Percentiles rank a stretch among this genome's conserved stretches.
Conservation (phyloP, 2,113 vertebrate genomes). For the Mystacornis crossleyi region DNA sequence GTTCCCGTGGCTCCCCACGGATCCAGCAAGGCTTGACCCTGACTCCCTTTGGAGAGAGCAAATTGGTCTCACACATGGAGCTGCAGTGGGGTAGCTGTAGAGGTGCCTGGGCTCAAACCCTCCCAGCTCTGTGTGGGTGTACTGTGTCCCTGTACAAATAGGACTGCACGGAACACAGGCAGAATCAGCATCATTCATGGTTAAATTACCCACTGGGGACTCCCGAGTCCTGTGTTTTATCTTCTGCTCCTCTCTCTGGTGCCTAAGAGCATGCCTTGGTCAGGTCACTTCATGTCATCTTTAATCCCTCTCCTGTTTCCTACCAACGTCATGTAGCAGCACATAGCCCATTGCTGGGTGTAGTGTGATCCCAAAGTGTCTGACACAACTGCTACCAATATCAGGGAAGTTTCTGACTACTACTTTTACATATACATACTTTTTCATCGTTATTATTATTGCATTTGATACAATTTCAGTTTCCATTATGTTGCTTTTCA, state of each 20-base stretch:
- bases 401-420: background rate
- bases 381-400: background rate
- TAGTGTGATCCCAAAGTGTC: background rate
- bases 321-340: background rate
- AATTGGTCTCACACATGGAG: accelerated
- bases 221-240: background rate
- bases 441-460: background rate
- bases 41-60: background rate
- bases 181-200: background rate
- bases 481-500: conserved; percentile 17
- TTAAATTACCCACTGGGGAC: background rate
- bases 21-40: accelerated
- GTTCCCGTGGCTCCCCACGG: accelerated
- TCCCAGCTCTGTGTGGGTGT: background rate
- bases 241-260: background rate
- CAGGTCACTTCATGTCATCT: background rate
- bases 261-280: background rate
- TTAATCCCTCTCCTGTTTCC: background rate
- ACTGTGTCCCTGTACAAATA: background rate
- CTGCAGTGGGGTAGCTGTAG: background rate
- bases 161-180: background rate
- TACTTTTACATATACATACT: background rate
- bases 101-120: background rate
- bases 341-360: background rate
- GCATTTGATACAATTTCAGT: background rate